Evolutionary conservation across 1,140 invertebrate species (phyloP).

Genomic region (Cryptotermes secundus): DNA sequence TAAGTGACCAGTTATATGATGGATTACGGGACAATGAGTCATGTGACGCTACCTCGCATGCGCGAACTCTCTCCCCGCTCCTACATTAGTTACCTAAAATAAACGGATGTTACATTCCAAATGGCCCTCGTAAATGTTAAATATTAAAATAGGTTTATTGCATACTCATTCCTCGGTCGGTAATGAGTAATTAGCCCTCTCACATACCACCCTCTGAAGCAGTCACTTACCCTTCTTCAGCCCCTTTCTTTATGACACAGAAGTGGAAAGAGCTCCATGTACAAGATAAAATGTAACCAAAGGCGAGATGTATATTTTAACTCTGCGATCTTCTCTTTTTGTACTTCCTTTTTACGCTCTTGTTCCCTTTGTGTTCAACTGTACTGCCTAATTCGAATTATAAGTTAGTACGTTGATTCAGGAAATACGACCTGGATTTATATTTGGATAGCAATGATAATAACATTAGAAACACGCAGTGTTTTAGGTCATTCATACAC

Average conservation of each 20-base stretch:
- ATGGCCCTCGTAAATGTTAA: not conserved
- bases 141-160: not conserved
- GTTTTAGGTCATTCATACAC: not conserved
- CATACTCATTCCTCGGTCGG: not conserved
- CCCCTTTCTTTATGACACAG: not conserved
- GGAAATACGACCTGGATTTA: not conserved
- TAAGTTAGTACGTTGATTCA: not conserved
- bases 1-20: no score
- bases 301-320: not conserved
- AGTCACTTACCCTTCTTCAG: not conserved
- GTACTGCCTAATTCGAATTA: not conserved
- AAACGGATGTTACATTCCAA: no score
- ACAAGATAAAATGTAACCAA: not conserved
- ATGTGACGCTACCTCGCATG: no score
- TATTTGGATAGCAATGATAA: not conserved
- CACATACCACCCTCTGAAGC: not conserved
- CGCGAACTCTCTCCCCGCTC: no score
- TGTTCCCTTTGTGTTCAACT: not conserved
- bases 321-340: not conserved
- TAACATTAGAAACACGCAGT: not conserved
- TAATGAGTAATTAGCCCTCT: slow-evolving; percentile 8
- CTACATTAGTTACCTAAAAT: no score
- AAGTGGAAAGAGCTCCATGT: not conserved
- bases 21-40: no score
- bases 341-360: not conserved